Base-by-base conservation (phyloP, 2,113 vertebrate genomes). In the Pelodiscus sinensis region DNA sequence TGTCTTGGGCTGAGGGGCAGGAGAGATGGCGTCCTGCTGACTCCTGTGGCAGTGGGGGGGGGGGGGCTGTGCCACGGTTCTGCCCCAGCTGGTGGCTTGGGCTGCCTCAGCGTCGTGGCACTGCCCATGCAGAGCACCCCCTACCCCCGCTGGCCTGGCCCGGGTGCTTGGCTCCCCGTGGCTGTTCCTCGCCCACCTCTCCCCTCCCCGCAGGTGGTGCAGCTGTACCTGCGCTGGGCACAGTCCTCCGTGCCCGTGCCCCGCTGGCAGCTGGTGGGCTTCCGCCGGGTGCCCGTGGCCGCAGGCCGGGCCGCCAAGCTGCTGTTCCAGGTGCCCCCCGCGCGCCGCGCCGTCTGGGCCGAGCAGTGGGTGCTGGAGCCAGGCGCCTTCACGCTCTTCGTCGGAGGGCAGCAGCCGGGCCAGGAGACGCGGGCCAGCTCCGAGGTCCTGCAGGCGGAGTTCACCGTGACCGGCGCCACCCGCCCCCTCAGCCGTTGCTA, bases 221-320 rank as follows among this genome's bases (percentile, higher is more conserved):
- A 98, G 94, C 95, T 98, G 50, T 98, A 98, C 88, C 94, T 97
- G 87, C 94, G 88, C 16, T 97, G 97, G 97, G 95, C 93, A n/a
- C 81, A 93, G 71, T 81, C 97, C 0, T 96, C 97, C 0, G 92
- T 97, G 83, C 97, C 94, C 0, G 92, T 97, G 85, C 97, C 97
- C 0, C 96, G 31, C 56, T 97, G 97, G 97, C 97, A 98, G 90
- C 92, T 98, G 90, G 97, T 97, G 82, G 97, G 95, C 82, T 96
- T 97, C 93, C 94, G 38, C 89, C 22, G 6, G 0, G 91, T 96
- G 88, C 82, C 90, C 0, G 13, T 97, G 52, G 81, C 52, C 3
- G 71, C 81, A 0, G 83, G 95, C 77, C 54, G 0, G 51, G 92
- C 92, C 29, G 77, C 54, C 54, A 98, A 98, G 89, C 85, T 97